Evolutionary conservation across 2,888 invertebrate species (phyloP), one percentile per base, ranked within the genome.

Genomic region (Stomorhina lunata): DNA sequence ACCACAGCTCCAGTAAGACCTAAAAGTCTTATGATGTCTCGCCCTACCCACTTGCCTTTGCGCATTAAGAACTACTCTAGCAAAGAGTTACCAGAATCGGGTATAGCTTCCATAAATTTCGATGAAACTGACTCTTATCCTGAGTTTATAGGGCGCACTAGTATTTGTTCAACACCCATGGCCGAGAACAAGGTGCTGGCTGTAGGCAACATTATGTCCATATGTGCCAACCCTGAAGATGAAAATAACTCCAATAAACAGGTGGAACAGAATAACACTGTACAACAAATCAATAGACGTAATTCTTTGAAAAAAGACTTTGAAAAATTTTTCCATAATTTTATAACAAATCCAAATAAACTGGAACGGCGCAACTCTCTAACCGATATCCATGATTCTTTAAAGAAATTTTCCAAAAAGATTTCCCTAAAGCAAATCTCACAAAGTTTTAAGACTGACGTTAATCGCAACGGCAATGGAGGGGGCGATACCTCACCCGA

Each of bases 101-200:
- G 89, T 5, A 89, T 90, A 40, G 88, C 88, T 1, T 93, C 93
- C 25, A 92, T 92, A 50, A 93, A 93, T 0, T 89, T 93, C 48
- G 93, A 94, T 80, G 92, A 92, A 85, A 88, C 88, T 3, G 93
- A 93, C 86, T 92, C 93, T 6, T 91, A 91, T 20, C 92, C 92
- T 22, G 93, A 94, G 85, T 94, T 94, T 86, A 93, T 93, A 6
- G 93, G 94, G 12, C 95, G 95, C 84, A 95, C 95, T 0, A 95
- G 95, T 83, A 94, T 96, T 0, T 95, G 95, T 84, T 95, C 95
- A 0, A 96, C 96, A 0, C 96, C 96, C 0, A 93, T 96, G 93
- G 93, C 95, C 0, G 96, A 96, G 87, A 95, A 93, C 88, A 95
- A 95, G 89, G 92, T 96, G 1, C 88, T 96, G 5, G 95, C 95